A percentile compares a stretch with the other conserved stretches of the same genome.
These are phyloP conservation scores for Pitangus sulphuratus DNA, from an alignment of 2,797 vertebrate species.

Conservation along the genomic window DNA sequence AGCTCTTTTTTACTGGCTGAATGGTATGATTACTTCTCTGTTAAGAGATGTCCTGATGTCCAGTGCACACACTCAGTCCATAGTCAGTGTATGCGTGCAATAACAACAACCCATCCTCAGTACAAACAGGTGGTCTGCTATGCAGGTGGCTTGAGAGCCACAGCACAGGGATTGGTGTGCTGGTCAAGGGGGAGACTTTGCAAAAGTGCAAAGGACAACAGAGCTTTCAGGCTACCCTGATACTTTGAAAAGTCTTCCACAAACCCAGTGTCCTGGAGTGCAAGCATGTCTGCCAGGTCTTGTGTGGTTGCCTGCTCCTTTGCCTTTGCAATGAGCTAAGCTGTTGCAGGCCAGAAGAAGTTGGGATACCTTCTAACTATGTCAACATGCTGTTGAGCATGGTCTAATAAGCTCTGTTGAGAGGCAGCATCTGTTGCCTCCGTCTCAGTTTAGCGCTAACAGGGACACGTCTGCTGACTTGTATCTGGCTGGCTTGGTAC, in stretches of 20 bases:
- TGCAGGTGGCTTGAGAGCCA: neutral
- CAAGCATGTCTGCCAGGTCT: neutral
- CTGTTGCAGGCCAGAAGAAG: neutral
- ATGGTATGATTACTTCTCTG: neutral
- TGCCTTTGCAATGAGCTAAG: neutral
- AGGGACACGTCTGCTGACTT: neutral
- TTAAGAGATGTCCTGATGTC: neutral
- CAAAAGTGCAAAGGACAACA: neutral
- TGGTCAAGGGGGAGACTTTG: neutral
- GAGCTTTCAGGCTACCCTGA: neutral
- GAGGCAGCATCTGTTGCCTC: conserved; percentile 26
- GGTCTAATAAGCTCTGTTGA: conserved; percentile 35
- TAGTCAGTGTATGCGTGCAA: rapidly evolving
- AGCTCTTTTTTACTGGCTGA: neutral
- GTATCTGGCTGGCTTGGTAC: neutral
- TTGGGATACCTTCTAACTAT: neutral
- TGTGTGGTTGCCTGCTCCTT: neutral
- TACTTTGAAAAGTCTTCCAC: neutral
- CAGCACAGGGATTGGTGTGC: rapidly evolving
- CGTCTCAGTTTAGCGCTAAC: neutral
- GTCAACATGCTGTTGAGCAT: neutral
- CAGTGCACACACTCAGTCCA: rapidly evolving
- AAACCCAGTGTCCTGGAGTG: neutral
- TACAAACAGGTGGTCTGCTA: neutral
- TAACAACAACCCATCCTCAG: rapidly evolving